A percentile compares a stretch with the other conserved stretches of the same genome.
Evolutionary conservation across 2,797 vertebrate species (phyloP).

Genomic region (Cyprinodon diabolis): DNA sequence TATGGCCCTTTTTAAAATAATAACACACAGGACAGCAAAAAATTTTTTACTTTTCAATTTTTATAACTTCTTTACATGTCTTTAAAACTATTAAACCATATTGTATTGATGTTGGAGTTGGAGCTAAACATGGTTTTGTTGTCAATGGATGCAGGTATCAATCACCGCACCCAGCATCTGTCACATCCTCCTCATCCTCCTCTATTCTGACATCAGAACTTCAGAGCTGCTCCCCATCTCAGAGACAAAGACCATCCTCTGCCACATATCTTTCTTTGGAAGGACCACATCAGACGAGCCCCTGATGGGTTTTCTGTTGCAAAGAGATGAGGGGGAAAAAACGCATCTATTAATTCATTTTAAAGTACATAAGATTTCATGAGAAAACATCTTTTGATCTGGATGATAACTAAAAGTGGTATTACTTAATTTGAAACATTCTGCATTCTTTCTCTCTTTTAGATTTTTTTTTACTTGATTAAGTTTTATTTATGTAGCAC

Average conservation of each 20-base stretch:
- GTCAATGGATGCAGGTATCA: conserved; percentile 72
- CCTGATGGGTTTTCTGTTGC: conserved; percentile 29
- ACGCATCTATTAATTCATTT: background rate
- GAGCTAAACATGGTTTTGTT: background rate
- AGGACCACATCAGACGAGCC: conserved; percentile 46
- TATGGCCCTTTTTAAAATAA: background rate
- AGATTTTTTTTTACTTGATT: background rate
- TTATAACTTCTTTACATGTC: background rate
- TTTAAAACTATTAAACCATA: background rate
- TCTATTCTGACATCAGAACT: conserved; percentile 78
- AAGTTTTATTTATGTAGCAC: background rate
- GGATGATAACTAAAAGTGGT: background rate
- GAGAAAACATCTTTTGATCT: background rate
- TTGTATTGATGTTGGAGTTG: background rate
- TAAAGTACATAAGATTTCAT: background rate
- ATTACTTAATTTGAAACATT: background rate
- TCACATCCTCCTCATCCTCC: conserved; percentile 84
- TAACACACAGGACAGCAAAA: background rate
- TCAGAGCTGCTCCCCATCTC: conserved; percentile 68
- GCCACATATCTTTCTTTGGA: conserved; percentile 62
- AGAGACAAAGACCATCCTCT: conserved; percentile 81
- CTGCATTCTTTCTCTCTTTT: background rate
- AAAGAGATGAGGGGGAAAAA: background rate
- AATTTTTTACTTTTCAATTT: background rate
- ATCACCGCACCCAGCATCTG: conserved; percentile 79